Evolutionary conservation across 1,140 invertebrate species (phyloP).

Genomic region (Drosophila kohkoa): DNA sequence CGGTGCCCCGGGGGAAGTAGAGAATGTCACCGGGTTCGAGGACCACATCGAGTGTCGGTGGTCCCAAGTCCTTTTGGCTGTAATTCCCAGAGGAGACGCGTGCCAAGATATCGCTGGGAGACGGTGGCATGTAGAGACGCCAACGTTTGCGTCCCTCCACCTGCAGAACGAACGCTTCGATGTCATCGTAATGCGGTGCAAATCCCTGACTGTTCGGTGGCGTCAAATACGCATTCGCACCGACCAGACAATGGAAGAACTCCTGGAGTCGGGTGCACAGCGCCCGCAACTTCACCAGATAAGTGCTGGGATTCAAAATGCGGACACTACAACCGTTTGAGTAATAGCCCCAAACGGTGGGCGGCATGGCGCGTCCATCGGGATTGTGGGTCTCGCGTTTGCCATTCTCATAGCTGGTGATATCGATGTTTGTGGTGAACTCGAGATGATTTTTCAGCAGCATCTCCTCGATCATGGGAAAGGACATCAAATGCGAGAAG

Average conservation of each 20-base stretch:
- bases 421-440: constrained; percentile 95
- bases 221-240: constrained; percentile 98
- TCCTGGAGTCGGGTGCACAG: constrained; percentile 94
- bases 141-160: constrained; percentile 98
- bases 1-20: constrained; percentile 96
- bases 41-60: constrained; percentile 91
- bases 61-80: constrained; percentile 90
- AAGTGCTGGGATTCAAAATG: constrained; percentile 97
- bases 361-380: constrained; percentile 89
- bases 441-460: constrained; percentile 90
- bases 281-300: constrained; percentile 88
- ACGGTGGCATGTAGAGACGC: constrained; percentile 93
- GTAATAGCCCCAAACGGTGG: constrained; percentile 96
- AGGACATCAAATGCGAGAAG: constrained; percentile 91
- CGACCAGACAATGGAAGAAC: constrained; percentile 96
- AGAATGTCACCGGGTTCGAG: constrained; percentile 95
- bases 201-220: constrained; percentile 98
- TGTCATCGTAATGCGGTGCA: constrained; percentile 99
- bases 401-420: constrained; percentile 93
- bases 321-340: constrained; percentile 95
- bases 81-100: constrained; percentile 94
- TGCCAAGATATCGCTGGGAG: constrained; percentile 88
- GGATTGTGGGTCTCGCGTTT: constrained; percentile 94
- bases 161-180: constrained; percentile 99
- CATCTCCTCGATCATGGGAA: constrained; percentile 91